Conservation (phyloP, 2,888 invertebrate species). For the Synergus itoensis region DNA sequence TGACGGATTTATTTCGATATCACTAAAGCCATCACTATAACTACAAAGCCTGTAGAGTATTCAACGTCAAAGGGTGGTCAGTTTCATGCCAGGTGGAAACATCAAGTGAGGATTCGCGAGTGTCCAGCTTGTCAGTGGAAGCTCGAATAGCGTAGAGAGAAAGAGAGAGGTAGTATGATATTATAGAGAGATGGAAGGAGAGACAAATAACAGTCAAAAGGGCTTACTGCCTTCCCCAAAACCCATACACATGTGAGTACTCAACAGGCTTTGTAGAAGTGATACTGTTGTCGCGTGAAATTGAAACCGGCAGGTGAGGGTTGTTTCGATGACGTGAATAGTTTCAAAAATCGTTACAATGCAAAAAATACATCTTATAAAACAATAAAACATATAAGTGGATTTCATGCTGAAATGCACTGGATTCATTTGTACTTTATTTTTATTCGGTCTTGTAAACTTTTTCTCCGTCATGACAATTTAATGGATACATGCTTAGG, state of each 20-base stretch:
- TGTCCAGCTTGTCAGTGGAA: slow-evolving; percentile 31
- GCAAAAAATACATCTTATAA: background rate
- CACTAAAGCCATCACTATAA: slow-evolving; percentile 14
- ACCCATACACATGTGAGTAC: slow-evolving; percentile 27
- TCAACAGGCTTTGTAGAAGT: slow-evolving; percentile 44
- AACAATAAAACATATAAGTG: background rate
- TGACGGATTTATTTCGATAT: background rate
- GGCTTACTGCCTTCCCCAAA: background rate
- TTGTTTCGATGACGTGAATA: slow-evolving; percentile 25
- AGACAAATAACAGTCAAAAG: background rate
- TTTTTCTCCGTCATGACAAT: background rate
- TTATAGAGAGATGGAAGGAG: background rate
- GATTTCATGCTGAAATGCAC: background rate
- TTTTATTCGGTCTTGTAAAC: background rate
- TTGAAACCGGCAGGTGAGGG: slow-evolving; percentile 40
- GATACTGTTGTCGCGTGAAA: slow-evolving; percentile 46
- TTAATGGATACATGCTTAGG: no score
- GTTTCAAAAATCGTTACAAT: slow-evolving; percentile 19
- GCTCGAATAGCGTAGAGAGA: slow-evolving; percentile 33
- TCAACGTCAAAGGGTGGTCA: slow-evolving; percentile 34
- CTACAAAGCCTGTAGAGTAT: slow-evolving; percentile 16
- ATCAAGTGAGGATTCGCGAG: slow-evolving; percentile 29
- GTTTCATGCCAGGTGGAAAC: slow-evolving; percentile 39
- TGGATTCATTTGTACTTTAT: background rate
- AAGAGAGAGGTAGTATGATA: background rate